phyloP scores from a whole-genome alignment of 2,113 vertebrate genomes.

The Phrynocephalus versicolor region DNA sequence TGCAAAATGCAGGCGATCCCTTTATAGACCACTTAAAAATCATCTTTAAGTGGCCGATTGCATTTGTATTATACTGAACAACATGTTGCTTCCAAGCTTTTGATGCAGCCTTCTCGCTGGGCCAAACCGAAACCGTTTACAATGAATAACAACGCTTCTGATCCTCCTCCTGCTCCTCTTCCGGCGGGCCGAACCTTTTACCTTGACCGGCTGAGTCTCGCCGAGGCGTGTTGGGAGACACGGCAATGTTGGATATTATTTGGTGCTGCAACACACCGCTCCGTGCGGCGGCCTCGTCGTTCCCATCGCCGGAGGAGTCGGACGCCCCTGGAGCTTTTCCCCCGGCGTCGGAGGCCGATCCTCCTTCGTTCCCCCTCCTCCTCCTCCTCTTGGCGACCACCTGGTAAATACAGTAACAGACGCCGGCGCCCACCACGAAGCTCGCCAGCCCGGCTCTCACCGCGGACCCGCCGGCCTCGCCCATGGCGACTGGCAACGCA shows the following conservation, averaged over 20 bases:
- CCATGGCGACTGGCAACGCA: conserved; percentile 27
- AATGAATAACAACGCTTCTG: no score
- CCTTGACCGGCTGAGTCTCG: background rate
- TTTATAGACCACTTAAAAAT: no score
- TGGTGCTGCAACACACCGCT: no score
- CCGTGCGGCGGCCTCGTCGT: no score
- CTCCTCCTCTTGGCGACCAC: conserved; percentile 64
- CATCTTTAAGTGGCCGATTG: no score
- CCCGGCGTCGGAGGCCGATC: background rate
- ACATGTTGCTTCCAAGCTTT: no score
- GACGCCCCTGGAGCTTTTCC: no score
- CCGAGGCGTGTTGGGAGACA: conserved; percentile 18
- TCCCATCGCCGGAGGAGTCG: no score
- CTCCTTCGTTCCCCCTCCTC: conserved; percentile 24
- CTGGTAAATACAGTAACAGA: conserved; percentile 83
- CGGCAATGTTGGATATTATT: no score
- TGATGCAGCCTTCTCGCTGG: no score
- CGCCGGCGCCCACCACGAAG: conserved; percentile 79
- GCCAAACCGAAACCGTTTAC: background rate
- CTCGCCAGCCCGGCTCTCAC: conserved; percentile 53
- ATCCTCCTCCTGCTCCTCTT: background rate
- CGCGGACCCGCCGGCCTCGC: conserved; percentile 25
- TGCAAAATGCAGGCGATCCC: no score
- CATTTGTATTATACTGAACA: no score
- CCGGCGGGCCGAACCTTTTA: background rate